Conservation (phyloP, 2,113 vertebrate species). For the Loxodonta africana region DNA sequence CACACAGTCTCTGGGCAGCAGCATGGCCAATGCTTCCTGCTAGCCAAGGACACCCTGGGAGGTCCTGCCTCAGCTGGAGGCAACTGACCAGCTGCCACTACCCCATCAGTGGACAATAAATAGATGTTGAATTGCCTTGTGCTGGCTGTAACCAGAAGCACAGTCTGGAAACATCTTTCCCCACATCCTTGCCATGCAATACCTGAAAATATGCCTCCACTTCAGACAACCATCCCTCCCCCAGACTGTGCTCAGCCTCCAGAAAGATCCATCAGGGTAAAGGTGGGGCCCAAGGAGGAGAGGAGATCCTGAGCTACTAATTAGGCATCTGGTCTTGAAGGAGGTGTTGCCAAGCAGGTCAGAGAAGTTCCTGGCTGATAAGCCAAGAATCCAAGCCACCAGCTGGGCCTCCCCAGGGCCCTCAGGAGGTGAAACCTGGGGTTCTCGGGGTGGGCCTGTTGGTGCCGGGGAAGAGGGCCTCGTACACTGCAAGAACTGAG, state of each 20-base stretch:
- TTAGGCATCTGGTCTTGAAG: conserved; percentile 44
- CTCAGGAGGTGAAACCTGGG: conserved; percentile 11
- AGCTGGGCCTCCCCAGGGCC: not conserved
- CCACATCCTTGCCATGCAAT: not conserved
- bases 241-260: not conserved
- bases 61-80: not conserved
- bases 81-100: not conserved
- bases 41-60: not conserved
- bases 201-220: not conserved
- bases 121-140: not conserved
- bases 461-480: not conserved
- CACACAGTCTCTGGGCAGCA: not conserved
- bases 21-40: not conserved
- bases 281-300: not conserved
- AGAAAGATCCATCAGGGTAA: not conserved
- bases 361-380: conserved; percentile 59
- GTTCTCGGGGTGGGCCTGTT: not conserved
- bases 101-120: not conserved
- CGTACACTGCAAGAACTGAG: not conserved
- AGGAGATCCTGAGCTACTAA: conserved; percentile 25
- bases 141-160: not conserved
- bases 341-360: conserved; percentile 61
- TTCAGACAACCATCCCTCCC: not conserved
- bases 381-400: conserved; percentile 39
- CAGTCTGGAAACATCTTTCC: not conserved